Evolutionary conservation across 1,140 invertebrate species (phyloP).

Genomic region (Pseudomyrmex gracilis): DNA sequence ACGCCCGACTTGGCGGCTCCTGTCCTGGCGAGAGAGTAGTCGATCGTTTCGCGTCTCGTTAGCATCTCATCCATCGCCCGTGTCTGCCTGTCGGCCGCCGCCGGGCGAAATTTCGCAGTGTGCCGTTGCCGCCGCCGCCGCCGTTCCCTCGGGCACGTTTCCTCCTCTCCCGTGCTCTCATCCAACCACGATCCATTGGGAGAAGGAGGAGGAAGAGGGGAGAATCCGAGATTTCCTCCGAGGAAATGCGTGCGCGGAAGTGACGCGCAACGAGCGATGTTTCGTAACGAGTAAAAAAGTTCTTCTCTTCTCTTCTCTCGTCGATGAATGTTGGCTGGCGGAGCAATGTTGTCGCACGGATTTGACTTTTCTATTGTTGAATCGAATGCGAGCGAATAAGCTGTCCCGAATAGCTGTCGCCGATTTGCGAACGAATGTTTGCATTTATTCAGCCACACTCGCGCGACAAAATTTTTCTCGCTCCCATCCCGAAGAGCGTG

Average conservation of each 20-base stretch:
- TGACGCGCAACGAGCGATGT: neutral
- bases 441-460: constrained; percentile 13
- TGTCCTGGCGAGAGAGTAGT: constrained; percentile 67
- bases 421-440: constrained; percentile 29
- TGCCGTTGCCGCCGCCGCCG: constrained; percentile 22
- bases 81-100: constrained; percentile 63
- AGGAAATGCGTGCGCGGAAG: constrained; percentile 30
- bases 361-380: neutral
- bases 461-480: neutral
- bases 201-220: no score
- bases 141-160: constrained; percentile 29
- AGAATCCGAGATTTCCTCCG: constrained; percentile 66
- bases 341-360: constrained; percentile 1
- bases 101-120: constrained; percentile 69
- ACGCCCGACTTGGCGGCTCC: constrained; percentile 69
- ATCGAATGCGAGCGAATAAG: constrained; percentile 6
- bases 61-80: constrained; percentile 76
- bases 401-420: neutral
- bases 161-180: constrained; percentile 30
- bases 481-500: neutral
- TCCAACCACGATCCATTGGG: constrained; percentile 19
- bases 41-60: constrained; percentile 78
- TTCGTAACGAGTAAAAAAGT: constrained; percentile 33
- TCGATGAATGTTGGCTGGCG: neutral
- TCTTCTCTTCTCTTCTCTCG: neutral